phyloP scores from a whole-genome alignment of 2,113 vertebrate species.

The Pseudopipra pipra region DNA sequence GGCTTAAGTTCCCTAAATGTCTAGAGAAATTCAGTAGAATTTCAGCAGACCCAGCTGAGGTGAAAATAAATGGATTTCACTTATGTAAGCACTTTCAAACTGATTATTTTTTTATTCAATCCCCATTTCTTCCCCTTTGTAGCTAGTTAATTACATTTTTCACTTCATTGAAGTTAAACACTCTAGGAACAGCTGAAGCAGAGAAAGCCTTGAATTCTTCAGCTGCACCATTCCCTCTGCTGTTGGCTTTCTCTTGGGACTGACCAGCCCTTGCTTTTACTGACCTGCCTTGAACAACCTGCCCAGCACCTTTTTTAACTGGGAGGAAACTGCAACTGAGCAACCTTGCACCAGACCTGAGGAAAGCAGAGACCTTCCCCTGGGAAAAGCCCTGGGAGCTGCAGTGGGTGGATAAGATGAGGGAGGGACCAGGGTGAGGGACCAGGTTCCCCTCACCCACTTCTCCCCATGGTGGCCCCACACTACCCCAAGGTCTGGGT shows the following conservation, averaged over 20 bases:
- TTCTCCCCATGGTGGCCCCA: neutral
- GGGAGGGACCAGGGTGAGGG: neutral
- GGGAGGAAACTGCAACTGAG: neutral
- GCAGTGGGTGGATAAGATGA: neutral
- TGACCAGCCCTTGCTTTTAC: neutral
- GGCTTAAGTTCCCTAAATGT: neutral
- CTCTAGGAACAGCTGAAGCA: neutral
- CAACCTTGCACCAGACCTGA: neutral
- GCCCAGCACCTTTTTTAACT: neutral
- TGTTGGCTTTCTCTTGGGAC: neutral
- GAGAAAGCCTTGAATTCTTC: neutral
- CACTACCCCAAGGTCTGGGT: neutral
- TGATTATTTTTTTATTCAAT: neutral
- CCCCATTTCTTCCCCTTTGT: slow-evolving; percentile 38
- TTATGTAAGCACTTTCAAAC: neutral
- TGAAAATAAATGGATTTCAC: slow-evolving; percentile 31
- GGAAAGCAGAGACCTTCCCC: neutral
- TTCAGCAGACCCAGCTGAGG: neutral
- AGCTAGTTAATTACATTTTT: slow-evolving; percentile 57
- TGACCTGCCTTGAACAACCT: neutral
- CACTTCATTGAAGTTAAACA: slow-evolving; percentile 19
- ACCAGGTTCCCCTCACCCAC: neutral
- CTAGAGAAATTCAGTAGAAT: neutral
- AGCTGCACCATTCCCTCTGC: neutral
- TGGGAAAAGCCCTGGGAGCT: neutral